Conservation (phyloP, 2,888 invertebrate species). For the Eupithecia vulgata region DNA sequence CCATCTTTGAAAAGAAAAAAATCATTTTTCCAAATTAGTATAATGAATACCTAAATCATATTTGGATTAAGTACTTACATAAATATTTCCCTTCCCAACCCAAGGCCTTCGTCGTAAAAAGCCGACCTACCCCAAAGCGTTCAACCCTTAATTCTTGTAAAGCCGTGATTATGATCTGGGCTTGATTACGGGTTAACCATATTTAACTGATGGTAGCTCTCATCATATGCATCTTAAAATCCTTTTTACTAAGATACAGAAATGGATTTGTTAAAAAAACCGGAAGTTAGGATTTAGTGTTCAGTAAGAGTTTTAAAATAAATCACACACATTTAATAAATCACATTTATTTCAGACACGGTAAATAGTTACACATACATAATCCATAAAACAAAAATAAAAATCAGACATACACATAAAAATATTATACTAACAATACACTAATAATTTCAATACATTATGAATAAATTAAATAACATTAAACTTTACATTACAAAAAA, state of each 20-base stretch:
- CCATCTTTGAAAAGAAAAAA: too few species aligned
- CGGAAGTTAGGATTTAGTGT: not conserved
- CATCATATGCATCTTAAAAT: not conserved
- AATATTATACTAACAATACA: too few species aligned
- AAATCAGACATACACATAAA: too few species aligned
- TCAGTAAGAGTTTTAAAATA: too few species aligned
- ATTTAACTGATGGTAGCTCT: constrained; percentile 7
- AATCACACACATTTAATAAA: too few species aligned
- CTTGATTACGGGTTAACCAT: constrained; percentile 12
- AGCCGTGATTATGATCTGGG: constrained; percentile 16
- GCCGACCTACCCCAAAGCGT: constrained; percentile 5
- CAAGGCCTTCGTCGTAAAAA: constrained; percentile 4
- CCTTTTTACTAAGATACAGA: not conserved
- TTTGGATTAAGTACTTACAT: not conserved
- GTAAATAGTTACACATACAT: too few species aligned
- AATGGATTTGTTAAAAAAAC: not conserved
- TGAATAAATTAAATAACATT: too few species aligned
- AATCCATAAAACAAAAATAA: too few species aligned
- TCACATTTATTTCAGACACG: too few species aligned
- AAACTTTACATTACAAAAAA: too few species aligned
- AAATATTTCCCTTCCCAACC: not conserved
- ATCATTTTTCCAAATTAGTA: too few species aligned
- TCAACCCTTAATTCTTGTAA: constrained; percentile 13
- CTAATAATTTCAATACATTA: too few species aligned
- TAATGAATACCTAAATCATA: not conserved